Evolutionary conservation across 2,888 invertebrate genomes (phyloP), one percentile per base, ranked within the genome.

Genomic region (Acrobasis consociella): DNA sequence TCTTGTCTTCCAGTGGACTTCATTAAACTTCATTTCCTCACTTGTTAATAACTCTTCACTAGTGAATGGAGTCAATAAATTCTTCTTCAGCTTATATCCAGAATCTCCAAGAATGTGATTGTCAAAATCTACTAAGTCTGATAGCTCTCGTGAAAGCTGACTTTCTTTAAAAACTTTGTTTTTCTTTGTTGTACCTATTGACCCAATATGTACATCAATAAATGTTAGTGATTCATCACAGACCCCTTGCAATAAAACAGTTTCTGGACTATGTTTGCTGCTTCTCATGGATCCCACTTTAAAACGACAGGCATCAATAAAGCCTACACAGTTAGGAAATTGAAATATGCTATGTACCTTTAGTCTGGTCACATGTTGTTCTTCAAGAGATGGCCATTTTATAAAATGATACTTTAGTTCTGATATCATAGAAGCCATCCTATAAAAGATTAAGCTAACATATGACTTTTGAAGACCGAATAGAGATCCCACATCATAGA

Each of bases 21-120:
- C 88, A 81, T 92, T 92, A 67, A 89, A 91, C 71, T 87, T 91
- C 82, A 89, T 89, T 71, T 92, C 91, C 72, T 92, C 92, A 73
- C 77, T 83, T 49, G 90, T 89, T 58, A 91, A 71, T 53, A 89
- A 65, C 66, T 91, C 89, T 66, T 89, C 88, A 75, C 83, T 84
- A 17, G 85, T 80, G 74, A 85, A 92, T 52, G 92, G 91, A 62
- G 87, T 91, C 7, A 92, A 85, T 63, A 92, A 73, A 72, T 89
- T 89, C 61, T 83, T 87, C 66, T 73, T 74, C 51, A 91, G 73
- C 70, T 83, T 91, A 71, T 91, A 91, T 60, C 88, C 84, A 39
- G 85, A 79, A 69, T 87, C 86, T 15, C 90, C 92, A 59, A 92
- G 72, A 65, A 92, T 82, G 66, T 92, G 92, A 70, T 89, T 90